A percentile compares a stretch with the other conserved stretches of the same genome.
phyloP scores from a whole-genome alignment of 2,888 invertebrate species.

The Dilophus febrilis region DNA sequence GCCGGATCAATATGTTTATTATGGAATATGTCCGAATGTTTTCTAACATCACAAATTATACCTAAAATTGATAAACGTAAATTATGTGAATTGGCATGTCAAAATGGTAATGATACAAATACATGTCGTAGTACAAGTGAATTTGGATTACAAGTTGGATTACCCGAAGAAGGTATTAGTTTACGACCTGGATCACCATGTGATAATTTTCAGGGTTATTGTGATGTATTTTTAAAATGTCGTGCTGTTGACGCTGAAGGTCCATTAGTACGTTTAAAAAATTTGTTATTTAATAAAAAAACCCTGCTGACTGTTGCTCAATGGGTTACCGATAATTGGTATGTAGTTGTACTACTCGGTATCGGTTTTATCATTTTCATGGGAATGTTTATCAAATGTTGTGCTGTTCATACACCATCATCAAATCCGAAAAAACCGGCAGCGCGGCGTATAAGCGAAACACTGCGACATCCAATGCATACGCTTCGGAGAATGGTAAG shows the following conservation, averaged over 20 bases:
- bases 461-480: conserved; percentile 77
- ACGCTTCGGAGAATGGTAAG: conserved; percentile 73
- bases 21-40: conserved; percentile 90
- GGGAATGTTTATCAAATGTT: conserved; percentile 98
- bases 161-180: conserved; percentile 68
- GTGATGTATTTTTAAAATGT: conserved; percentile 98
- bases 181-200: conserved; percentile 93
- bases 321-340: conserved; percentile 93
- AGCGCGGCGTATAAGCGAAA: conserved; percentile 83
- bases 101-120: conserved; percentile 54
- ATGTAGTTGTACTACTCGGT: conserved; percentile 82
- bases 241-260: conserved; percentile 98
- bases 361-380: conserved; percentile 86
- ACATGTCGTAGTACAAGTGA: conserved; percentile 78
- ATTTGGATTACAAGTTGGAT: conserved; percentile 53
- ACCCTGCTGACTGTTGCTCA: conserved; percentile 75
- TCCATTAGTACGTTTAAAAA: conserved; percentile 89
- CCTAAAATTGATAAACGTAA: conserved; percentile 64
- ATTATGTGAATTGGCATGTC: conserved; percentile 94
- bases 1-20: conserved; percentile 87
- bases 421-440: conserved; percentile 96
- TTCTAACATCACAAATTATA: conserved; percentile 64
- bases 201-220: conserved; percentile 97
- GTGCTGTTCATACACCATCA: conserved; percentile 98
- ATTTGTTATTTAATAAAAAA: conserved; percentile 79